A percentile compares a stretch with the other conserved stretches of the same genome.
These are phyloP conservation scores for Phthorimaea operculella DNA, from an alignment of 1,140 invertebrate genomes.

Conservation along the genomic window DNA sequence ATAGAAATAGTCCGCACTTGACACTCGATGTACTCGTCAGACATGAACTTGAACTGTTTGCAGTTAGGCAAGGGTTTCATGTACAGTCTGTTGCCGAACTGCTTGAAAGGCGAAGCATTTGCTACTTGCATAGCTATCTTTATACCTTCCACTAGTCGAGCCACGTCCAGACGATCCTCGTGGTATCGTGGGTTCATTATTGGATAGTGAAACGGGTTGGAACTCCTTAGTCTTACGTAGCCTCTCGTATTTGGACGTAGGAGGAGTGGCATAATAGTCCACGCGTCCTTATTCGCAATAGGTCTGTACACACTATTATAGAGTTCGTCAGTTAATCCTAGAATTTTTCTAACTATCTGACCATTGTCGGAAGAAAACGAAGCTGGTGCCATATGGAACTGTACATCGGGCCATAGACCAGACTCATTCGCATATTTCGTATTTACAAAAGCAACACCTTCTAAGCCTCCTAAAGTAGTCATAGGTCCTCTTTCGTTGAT, in stretches of 20 bases:
- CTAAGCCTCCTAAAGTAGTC: constrained; percentile 85
- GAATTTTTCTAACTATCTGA: constrained; percentile 77
- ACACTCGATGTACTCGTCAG: constrained; percentile 87
- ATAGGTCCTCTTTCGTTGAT: constrained; percentile 81
- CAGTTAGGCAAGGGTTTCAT: constrained; percentile 82
- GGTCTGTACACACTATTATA: constrained; percentile 83
- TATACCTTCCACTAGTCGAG: constrained; percentile 83
- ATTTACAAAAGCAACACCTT: constrained; percentile 87
- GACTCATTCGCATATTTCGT: constrained; percentile 81
- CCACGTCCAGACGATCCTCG: constrained; percentile 78
- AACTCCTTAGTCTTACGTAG: constrained; percentile 76
- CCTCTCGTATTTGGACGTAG: constrained; percentile 84
- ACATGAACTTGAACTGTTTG: constrained; percentile 75
- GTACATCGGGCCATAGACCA: constrained; percentile 82
- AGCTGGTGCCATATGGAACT: constrained; percentile 89
- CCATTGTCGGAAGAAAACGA: constrained; percentile 85
- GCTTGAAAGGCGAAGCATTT: constrained; percentile 80
- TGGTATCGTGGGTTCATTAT: constrained; percentile 92
- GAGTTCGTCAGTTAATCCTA: constrained; percentile 85
- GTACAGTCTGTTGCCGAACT: constrained; percentile 82
- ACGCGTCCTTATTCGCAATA: constrained; percentile 80
- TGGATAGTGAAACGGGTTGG: constrained; percentile 87
- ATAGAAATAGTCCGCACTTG: constrained; percentile 85
- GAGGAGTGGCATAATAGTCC: constrained; percentile 85
- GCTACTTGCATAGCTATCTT: constrained; percentile 79